Percentiles rank a stretch among this genome's conserved stretches.
phyloP scores from a whole-genome alignment of 2,888 invertebrate genomes.

The Agrotis puta region DNA sequence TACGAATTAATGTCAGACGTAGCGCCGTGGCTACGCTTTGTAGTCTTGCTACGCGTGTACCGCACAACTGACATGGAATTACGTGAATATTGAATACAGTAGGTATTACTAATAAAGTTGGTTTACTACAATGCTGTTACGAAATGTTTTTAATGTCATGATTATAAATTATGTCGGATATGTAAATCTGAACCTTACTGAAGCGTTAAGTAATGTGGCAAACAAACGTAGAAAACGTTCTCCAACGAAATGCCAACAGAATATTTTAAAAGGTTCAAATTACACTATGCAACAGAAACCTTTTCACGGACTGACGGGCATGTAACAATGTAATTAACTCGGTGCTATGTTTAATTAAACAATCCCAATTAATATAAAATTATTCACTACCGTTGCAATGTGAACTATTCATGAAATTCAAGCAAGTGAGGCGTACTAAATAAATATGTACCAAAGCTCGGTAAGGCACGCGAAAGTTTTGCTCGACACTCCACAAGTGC shows the following conservation, averaged over 20 bases:
- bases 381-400: conserved; percentile 69
- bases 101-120: background rate
- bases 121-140: background rate
- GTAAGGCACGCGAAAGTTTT: conserved; percentile 73
- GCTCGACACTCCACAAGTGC: conserved; percentile 64
- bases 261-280: conserved; percentile 35
- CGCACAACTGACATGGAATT: conserved; percentile 24
- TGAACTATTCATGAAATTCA: conserved; percentile 74
- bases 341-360: conserved; percentile 70
- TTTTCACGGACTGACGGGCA: conserved; percentile 56
- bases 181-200: background rate
- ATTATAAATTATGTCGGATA: background rate
- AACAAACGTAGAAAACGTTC: conserved; percentile 20
- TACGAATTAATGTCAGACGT: conserved; percentile 64
- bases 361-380: conserved; percentile 72
- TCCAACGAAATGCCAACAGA: conserved; percentile 15
- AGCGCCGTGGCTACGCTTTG: conserved; percentile 25
- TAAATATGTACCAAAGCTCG: conserved; percentile 72
- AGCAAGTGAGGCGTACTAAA: conserved; percentile 66
- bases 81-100: conserved; percentile 10
- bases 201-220: background rate
- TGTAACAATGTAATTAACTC: conserved; percentile 72
- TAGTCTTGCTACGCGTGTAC: conserved; percentile 57
- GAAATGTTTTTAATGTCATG: background rate
- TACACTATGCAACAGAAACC: conserved; percentile 50